Evolutionary conservation across 2,797 vertebrate species (phyloP), one percentile per base, ranked within the genome.

Genomic region (Falco columbarius): DNA sequence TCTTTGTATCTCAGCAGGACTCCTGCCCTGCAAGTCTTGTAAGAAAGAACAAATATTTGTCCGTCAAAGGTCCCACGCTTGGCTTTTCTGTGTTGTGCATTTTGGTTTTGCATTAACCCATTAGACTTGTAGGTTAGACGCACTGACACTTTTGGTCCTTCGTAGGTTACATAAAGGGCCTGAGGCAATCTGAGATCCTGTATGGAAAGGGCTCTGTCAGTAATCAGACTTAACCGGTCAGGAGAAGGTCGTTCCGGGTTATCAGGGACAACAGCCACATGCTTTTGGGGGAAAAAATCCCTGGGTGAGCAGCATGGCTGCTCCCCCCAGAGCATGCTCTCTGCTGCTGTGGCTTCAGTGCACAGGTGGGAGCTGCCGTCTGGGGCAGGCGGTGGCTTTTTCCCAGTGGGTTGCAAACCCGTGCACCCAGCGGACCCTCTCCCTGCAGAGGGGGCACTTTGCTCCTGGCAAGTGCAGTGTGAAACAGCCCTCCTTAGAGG

Each of bases 61-160:
- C 88, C 30, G 36, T 95, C 29, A 52, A 97, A 95, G 92, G 96
- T 97, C 96, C 89, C 95, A 85, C 7, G 75, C 97, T 94, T 96
- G 72, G 95, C 95, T 62, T 91, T 91, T 94, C 95, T 51, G 88
- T 62, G 81, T 90, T 90, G 89, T 95, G 93, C 7, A 0, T 83
- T 90, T 86, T 90, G 49, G 81, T 96, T 93, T 89, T 86, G 96
- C 89, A 75, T 96, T 94, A 82, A 83, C 30, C 36, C 54, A 14
- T 77, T 77, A 66, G 74, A 95, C 52, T 56, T 61, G 76, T 89
- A 90, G 90, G 52, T 76, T 73, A 94, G 91, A 91, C 94, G 95
- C 97, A 97, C 97, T 97, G 96, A 96, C 93, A 95, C 97, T 97
- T 97, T 96, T 87, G 81, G 89, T 95, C 95, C 94, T 92, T 87